A percentile compares a stretch with the other conserved stretches of the same genome.
Conservation (phyloP, 1,140 invertebrate genomes). For the Panonychus citri region DNA sequence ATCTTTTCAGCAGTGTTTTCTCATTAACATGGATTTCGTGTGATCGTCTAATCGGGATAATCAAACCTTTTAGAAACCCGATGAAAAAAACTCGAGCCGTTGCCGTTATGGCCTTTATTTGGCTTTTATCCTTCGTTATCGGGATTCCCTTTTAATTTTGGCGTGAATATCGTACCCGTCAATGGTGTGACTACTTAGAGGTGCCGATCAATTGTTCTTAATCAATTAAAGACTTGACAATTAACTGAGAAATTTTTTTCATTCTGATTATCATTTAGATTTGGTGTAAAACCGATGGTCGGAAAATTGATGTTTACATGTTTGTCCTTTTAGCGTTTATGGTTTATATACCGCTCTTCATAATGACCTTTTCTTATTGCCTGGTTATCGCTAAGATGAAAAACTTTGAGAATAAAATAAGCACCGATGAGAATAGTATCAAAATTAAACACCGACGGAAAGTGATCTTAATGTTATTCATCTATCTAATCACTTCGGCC, state of each 20-base stretch:
- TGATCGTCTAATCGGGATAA: constrained; percentile 51
- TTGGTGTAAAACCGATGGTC: constrained; percentile 38
- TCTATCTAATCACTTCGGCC: constrained; percentile 37
- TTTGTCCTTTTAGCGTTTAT: constrained; percentile 39
- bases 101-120: constrained; percentile 36
- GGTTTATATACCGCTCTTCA: constrained; percentile 40
- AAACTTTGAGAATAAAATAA: constrained; percentile 30
- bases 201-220: constrained; percentile 3
- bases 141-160: constrained; percentile 38
- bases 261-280: no score
- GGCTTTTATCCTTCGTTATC: constrained; percentile 35
- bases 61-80: constrained; percentile 39
- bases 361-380: constrained; percentile 40
- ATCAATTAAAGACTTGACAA: background rate
- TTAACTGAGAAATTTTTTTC: no score
- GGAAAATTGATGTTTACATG: constrained; percentile 37
- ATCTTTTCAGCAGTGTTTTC: constrained; percentile 45
- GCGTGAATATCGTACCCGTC: constrained; percentile 35
- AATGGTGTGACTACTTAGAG: constrained; percentile 32
- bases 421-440: constrained; percentile 27
- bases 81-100: constrained; percentile 33
- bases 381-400: constrained; percentile 36
- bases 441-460: constrained; percentile 33
- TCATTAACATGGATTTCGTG: constrained; percentile 54
- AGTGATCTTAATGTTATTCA: constrained; percentile 41